phyloP scores from a whole-genome alignment of 2,797 vertebrate species.

The Euphonia xanthogaster region DNA sequence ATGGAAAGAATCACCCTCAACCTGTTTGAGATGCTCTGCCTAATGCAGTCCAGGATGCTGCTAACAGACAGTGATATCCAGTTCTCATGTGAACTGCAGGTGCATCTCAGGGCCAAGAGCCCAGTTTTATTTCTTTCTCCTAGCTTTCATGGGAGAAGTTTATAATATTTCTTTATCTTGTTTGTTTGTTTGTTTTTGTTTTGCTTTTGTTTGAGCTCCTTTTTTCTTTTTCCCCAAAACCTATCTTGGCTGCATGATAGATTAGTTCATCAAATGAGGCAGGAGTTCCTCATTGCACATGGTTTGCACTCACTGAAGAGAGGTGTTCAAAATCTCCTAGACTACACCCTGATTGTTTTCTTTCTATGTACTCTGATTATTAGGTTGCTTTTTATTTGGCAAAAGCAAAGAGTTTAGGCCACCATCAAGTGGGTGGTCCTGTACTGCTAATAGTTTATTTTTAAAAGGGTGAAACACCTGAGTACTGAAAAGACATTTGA shows the following conservation, averaged over 20 bases:
- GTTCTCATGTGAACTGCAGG: not conserved
- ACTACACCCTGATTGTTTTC: not conserved
- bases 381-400: not conserved
- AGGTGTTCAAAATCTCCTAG: not conserved
- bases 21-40: accelerated
- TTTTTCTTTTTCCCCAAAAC: not conserved
- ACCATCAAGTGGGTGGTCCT: not conserved
- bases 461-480: not conserved
- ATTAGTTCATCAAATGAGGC: not conserved
- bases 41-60: not conserved
- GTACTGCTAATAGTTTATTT: not conserved
- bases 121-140: not conserved
- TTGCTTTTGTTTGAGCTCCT: not conserved
- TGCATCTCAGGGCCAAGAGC: not conserved
- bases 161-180: not conserved
- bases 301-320: not conserved
- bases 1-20: not conserved
- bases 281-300: not conserved
- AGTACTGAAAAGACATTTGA: not conserved
- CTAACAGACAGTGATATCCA: not conserved
- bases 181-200: not conserved
- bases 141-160: not conserved
- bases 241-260: not conserved
- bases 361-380: not conserved
- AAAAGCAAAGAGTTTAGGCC: not conserved